These are phyloP conservation scores for Trimorus sp. DNA, from an alignment of 2,888 invertebrate species.

Conservation along the genomic window DNA sequence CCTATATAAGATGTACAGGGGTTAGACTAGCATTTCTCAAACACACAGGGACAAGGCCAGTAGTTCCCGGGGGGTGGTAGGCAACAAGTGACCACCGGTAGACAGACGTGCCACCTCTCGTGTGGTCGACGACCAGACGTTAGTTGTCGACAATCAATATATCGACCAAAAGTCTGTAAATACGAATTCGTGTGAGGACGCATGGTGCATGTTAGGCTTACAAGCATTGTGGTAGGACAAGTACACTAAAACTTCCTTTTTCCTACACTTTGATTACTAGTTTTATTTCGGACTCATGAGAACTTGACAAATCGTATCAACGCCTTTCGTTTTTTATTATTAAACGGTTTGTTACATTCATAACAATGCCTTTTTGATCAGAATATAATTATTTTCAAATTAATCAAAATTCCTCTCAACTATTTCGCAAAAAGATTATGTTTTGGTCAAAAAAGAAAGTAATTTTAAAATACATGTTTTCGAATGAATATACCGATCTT, in stretches of 20 bases:
- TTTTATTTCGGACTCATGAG: conserved; percentile 6
- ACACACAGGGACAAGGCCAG: conserved; percentile 68
- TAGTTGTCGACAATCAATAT: conserved; percentile 75
- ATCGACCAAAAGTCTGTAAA: conserved; percentile 74
- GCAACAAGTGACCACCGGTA: conserved; percentile 77
- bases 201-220: conserved; percentile 67
- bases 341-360: no score
- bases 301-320: conserved; percentile 3
- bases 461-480: no score
- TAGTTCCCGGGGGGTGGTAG: conserved; percentile 73
- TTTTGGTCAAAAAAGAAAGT: no score
- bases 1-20: conserved; percentile 58
- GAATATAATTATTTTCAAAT: no score
- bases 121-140: conserved; percentile 76
- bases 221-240: conserved; percentile 79
- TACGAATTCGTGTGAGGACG: conserved; percentile 61
- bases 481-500: no score
- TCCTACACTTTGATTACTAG: conserved; percentile 68
- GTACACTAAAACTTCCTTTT: conserved; percentile 73
- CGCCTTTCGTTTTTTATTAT: no score
- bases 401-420: no score
- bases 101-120: conserved; percentile 72
- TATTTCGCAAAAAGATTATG: no score
- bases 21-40: conserved; percentile 67
- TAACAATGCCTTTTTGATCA: no score